Base-by-base conservation (phyloP, 2,888 invertebrate species). In the Andrena praecox region DNA sequence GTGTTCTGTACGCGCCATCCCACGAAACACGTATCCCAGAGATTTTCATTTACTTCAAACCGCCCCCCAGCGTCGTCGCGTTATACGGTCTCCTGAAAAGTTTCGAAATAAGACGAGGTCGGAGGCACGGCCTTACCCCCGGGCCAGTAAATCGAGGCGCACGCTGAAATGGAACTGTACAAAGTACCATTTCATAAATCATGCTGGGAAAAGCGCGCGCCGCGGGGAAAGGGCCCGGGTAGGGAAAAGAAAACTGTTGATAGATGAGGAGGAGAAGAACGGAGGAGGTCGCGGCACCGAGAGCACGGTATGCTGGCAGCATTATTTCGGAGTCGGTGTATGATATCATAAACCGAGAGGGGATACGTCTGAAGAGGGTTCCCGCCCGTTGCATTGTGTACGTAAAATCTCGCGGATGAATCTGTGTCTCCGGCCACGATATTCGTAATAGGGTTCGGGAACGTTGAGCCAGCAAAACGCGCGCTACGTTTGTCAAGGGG, bases 161-260 rank as follows among this genome's bases (percentile, higher is more conserved):
- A 89, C 89, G 88, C 91, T 88, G 91, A 92, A 92, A 91, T 91
- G 92, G 91, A 90, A 92, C 88, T 89, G 89, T 91, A 90, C 91
- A 92, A 91, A 92, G 91, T 91, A 90, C 91, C 90, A 89, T 90
- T 91, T 91, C 91, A 92, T 92, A 92, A 92, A 92, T 92, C 92
- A 91, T 92, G 85, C 76, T 77, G 79, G 84, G 87, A 86, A 88
- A 85, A 86, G 86, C 87, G 86, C 75, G 80, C 79, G 74, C 69
- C 74, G 72, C 60, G 68, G 54, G 84, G 66, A 70, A 82, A 77
- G 77, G 84, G 82, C 81, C 7, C 10, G 27, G 69, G 80, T 73
- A 81, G 86, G 89, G 87, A 85, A 90, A 90, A 91, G 91, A 90
- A 90, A 90, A 91, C 89, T 90, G 91, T 89, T 91, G 92, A 92